Evolutionary conservation across 2,113 vertebrate genomes (phyloP).

Genomic region (Martes martes): DNA sequence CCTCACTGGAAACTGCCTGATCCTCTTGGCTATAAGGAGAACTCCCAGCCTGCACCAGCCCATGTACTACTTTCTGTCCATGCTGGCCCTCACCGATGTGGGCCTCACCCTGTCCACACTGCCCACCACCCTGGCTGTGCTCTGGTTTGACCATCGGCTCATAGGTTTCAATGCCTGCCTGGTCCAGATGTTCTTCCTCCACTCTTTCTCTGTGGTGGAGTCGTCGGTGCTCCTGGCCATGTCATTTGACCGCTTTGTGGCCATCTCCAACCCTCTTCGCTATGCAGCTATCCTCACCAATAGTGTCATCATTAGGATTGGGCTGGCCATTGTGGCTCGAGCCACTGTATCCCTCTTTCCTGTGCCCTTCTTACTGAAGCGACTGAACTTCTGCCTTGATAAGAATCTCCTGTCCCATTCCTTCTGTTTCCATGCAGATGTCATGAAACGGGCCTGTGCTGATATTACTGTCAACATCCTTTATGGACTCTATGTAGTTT

Average conservation of each 20-base stretch:
- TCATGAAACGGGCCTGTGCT: neutral
- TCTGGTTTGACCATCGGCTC: constrained; percentile 71
- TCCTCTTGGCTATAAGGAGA: constrained; percentile 73
- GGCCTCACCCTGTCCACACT: constrained; percentile 71
- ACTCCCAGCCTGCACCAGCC: constrained; percentile 77
- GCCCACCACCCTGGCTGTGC: constrained; percentile 74
- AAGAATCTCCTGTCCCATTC: constrained; percentile 65
- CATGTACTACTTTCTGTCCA: constrained; percentile 81
- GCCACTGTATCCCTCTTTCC: constrained; percentile 66
- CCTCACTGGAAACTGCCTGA: constrained; percentile 76
- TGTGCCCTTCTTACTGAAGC: constrained; percentile 71
- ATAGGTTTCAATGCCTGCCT: constrained; percentile 79
- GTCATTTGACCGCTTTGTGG: constrained; percentile 80
- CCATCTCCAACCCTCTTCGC: constrained; percentile 75
- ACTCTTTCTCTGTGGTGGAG: constrained; percentile 77
- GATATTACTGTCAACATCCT: constrained; percentile 76
- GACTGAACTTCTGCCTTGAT: constrained; percentile 68
- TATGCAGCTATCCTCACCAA: constrained; percentile 73
- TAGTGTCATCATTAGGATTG: constrained; percentile 57
- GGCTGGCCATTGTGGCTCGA: constrained; percentile 47
- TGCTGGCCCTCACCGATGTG: constrained; percentile 72
- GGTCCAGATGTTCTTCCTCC: constrained; percentile 81
- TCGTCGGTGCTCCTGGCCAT: constrained; percentile 81
- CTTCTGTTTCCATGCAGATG: constrained; percentile 6
- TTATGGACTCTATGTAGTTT: constrained; percentile 69